Conservation (phyloP, 2,888 invertebrate genomes). For the Aleiodes leptofemur region DNA sequence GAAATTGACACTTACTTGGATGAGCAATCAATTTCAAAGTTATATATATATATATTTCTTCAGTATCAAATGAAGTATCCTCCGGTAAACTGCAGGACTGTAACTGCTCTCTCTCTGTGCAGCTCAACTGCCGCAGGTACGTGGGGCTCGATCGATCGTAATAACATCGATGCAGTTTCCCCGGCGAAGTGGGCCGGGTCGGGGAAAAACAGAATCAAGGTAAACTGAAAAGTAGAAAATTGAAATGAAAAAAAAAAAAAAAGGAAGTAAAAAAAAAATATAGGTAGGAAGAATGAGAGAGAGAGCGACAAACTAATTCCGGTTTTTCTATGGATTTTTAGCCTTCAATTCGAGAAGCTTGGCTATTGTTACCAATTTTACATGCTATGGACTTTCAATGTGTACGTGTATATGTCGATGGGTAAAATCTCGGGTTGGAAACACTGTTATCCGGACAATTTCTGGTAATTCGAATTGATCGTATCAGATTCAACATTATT, state of each 20-base stretch:
- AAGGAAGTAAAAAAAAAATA: conserved; percentile 5
- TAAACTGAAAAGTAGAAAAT: not conserved
- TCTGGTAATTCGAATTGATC: no score
- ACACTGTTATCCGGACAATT: no score
- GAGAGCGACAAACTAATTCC: conserved; percentile 32
- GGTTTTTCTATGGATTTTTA: not conserved
- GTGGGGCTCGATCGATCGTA: conserved; percentile 55
- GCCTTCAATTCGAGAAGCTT: not conserved
- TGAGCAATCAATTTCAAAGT: not conserved
- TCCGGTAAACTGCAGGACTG: conserved; percentile 27
- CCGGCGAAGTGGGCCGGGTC: conserved; percentile 42
- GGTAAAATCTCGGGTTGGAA: no score
- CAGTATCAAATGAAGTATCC: not conserved
- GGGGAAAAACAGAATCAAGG: conserved; percentile 42
- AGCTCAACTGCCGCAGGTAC: conserved; percentile 39
- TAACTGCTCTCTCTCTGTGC: conserved; percentile 33
- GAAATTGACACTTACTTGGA: conserved; percentile 2
- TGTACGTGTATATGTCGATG: no score
- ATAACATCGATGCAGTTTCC: conserved; percentile 54
- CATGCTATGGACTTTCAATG: no score
- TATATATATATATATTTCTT: not conserved
- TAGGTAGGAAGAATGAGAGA: not conserved
- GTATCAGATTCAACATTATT: no score
- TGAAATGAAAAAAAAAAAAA: not conserved
- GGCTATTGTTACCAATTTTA: conserved; percentile 22